Conservation (phyloP, 2,113 vertebrate genomes). For the Callithrix jacchus region DNA sequence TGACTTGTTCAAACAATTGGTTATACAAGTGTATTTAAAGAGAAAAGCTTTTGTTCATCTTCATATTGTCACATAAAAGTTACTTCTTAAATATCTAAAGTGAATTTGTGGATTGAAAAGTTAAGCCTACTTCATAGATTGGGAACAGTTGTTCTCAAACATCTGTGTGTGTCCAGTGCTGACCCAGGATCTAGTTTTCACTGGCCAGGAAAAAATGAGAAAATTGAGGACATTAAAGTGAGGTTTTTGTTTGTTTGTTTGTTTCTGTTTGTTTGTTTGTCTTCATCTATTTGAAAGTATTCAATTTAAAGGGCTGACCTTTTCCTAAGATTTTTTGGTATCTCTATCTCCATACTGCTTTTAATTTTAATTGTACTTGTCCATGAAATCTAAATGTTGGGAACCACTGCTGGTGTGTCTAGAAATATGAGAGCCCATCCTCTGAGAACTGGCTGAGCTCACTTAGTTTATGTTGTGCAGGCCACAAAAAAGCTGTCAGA, state of each 20-base stretch:
- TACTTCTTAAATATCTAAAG: neutral
- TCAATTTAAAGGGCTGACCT: neutral
- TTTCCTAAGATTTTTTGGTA: neutral
- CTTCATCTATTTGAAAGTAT: neutral
- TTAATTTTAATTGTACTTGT: slow-evolving; percentile 23
- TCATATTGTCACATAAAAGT: neutral
- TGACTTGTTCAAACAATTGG: neutral
- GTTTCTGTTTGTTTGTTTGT: too few species aligned
- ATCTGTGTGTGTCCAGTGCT: neutral
- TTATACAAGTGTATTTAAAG: neutral
- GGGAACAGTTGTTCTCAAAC: neutral
- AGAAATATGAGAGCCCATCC: neutral
- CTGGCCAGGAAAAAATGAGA: neutral
- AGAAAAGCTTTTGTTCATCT: neutral
- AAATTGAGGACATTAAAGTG: neutral
- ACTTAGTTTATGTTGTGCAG: neutral
- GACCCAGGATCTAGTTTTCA: neutral
- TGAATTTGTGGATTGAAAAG: neutral
- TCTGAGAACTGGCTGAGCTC: neutral
- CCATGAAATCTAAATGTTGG: neutral
- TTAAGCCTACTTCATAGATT: neutral
- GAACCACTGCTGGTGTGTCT: neutral
- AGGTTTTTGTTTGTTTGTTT: neutral
- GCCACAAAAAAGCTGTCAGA: neutral
- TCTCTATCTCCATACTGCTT: neutral